Conservation (phyloP, 2,113 vertebrate genomes). For the Tragelaphus scriptus region DNA sequence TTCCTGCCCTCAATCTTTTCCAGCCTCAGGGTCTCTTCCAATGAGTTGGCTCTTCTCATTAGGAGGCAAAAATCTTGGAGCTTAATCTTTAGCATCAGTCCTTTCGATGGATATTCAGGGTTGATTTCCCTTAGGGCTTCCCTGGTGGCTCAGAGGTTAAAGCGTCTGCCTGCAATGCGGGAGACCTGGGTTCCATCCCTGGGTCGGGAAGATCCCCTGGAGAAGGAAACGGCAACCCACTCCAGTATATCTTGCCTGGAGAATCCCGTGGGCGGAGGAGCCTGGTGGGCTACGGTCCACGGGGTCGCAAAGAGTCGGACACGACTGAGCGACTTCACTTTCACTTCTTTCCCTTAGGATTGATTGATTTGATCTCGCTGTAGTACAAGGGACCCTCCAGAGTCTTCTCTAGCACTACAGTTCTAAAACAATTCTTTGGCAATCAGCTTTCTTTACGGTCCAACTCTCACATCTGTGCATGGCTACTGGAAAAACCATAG, state of each 20-base stretch:
- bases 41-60: background rate
- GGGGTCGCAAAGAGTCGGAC: too few species aligned
- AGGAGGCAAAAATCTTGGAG: background rate
- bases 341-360: background rate
- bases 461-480: background rate
- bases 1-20: background rate
- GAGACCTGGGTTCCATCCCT: too few species aligned
- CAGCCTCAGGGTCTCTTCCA: background rate
- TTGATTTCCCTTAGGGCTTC: background rate
- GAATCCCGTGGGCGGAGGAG: too few species aligned
- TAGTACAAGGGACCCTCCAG: background rate
- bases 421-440: background rate
- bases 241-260: too few species aligned
- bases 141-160: too few species aligned
- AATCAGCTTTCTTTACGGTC: background rate
- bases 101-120: background rate
- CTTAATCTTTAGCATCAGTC: background rate
- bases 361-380: background rate
- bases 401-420: background rate
- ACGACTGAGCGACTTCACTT: too few species aligned
- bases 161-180: too few species aligned
- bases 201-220: too few species aligned
- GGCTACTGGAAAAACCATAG: background rate
- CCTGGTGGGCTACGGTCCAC: too few species aligned
- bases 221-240: too few species aligned